Evolutionary conservation across 1,140 invertebrate genomes (phyloP).

Genomic region (Pararge aegeria): DNA sequence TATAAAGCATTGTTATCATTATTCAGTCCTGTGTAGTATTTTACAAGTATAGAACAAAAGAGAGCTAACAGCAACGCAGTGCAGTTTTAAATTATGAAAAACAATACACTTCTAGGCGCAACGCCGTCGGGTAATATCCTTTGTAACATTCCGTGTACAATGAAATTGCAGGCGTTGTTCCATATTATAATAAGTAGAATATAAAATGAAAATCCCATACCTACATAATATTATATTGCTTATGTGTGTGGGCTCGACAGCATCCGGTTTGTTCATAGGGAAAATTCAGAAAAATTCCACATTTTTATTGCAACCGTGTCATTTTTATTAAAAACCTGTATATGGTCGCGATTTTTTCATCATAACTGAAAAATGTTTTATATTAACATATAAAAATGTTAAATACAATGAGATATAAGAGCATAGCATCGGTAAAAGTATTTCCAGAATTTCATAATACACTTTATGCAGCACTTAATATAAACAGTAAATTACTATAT

Average conservation of each 20-base stretch:
- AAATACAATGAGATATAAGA: too few relatives aligned
- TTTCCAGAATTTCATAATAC: too few relatives aligned
- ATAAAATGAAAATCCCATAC: slow-evolving; percentile 27
- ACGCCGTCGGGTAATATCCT: slow-evolving; percentile 39
- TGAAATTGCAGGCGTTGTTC: slow-evolving; percentile 32
- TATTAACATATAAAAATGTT: too few relatives aligned
- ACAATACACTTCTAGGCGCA: slow-evolving; percentile 40
- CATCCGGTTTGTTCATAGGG: background rate
- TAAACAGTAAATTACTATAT: too few relatives aligned
- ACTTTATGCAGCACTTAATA: too few relatives aligned
- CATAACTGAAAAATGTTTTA: background rate
- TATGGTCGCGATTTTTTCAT: slow-evolving; percentile 1
- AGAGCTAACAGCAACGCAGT: slow-evolving; percentile 18
- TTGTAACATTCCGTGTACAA: slow-evolving; percentile 34
- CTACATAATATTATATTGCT: slow-evolving; percentile 20
- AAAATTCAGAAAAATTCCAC: background rate
- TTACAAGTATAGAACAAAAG: slow-evolving; percentile 29
- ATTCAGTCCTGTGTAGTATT: slow-evolving; percentile 4
- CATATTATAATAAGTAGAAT: slow-evolving; percentile 32
- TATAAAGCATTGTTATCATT: background rate
- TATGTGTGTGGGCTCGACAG: slow-evolving; percentile 6
- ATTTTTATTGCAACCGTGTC: background rate
- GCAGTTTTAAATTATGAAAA: slow-evolving; percentile 39
- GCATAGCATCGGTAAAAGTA: too few relatives aligned
- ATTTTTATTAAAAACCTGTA: background rate